Evolutionary conservation across 2,888 invertebrate genomes (phyloP), one percentile per base, ranked within the genome.

Genomic region (Chrysina gloriosa): DNA sequence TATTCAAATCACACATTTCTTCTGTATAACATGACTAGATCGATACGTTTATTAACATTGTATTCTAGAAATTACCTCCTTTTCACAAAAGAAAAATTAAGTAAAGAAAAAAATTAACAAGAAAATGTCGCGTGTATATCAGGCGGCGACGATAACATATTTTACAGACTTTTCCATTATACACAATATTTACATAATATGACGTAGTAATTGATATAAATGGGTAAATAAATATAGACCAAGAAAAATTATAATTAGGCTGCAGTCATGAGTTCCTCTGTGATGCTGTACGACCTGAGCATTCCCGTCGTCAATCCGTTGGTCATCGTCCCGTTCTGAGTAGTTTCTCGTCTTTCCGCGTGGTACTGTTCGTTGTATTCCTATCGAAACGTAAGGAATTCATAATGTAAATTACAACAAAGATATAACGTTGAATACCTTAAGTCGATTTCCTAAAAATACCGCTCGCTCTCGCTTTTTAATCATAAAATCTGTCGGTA

Each of bases 401-500:
- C 7, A n/a, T 16, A 29, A 27, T 14, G 19, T 29, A 3, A 3
- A 23, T 45, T 47, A 19, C 56, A 29, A 58, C 21, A 21, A 2
- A 23, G 7, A 16, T 61, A 2, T 9, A 36, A 6, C 27, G 14
- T 11, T 47, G 63, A 67, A 76, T 83, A 91, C 92, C 88, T 94
- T 94, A 69, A 95, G 87, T 78, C 93, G 88, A 81, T 90, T 92
- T 70, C 94, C 94, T 65, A 93, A 86, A 86, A 97, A 97, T 71
- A 93, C 86, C 25, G 95, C 93, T 65, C 94, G 86, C 82, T 97
- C 96, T 29, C 97, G 87, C 82, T 96, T 94, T 84, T 92, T 93
- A 77, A 95, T 92, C 93, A 97, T 95, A 81, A 92, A 94, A 82
- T 97, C 96, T 34, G 93, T 92, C 42, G 95, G 92, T 76, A 94